Conservation (phyloP, 2,888 invertebrate genomes). For the Mythimna ferrago region DNA sequence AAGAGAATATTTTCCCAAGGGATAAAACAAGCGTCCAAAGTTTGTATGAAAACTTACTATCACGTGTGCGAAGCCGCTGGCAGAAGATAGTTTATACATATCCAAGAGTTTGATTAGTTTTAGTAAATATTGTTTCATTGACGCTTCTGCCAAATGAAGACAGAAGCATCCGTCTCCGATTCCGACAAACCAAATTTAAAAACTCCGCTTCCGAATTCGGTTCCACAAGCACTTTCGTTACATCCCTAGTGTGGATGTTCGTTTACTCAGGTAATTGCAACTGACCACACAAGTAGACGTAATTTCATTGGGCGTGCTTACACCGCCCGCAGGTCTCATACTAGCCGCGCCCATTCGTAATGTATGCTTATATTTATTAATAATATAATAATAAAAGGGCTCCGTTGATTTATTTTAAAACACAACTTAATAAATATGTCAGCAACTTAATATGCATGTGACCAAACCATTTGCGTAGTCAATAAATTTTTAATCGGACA, state of each 20-base stretch:
- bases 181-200: no score
- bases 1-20: no score
- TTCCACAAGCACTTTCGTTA: no score
- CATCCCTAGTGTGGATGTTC: conserved; percentile 13
- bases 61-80: no score
- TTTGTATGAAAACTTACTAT: no score
- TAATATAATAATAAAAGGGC: conserved; percentile 58
- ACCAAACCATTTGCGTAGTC: conserved; percentile 41
- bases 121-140: no score
- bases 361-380: conserved; percentile 61
- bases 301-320: conserved; percentile 74
- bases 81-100: no score
- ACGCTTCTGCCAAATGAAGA: no score
- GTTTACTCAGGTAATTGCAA: conserved; percentile 67
- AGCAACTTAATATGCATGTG: conserved; percentile 51
- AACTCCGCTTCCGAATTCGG: no score
- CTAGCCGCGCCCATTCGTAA: conserved; percentile 73
- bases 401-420: conserved; percentile 57
- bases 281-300: conserved; percentile 80
- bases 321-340: conserved; percentile 72
- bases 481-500: conserved; percentile 50
- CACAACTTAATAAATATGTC: conserved; percentile 57
- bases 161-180: no score
- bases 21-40: no score
- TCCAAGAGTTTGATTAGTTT: no score